phyloP scores from a whole-genome alignment of 2,888 invertebrate species.

The Lasioglossum figueresi region DNA sequence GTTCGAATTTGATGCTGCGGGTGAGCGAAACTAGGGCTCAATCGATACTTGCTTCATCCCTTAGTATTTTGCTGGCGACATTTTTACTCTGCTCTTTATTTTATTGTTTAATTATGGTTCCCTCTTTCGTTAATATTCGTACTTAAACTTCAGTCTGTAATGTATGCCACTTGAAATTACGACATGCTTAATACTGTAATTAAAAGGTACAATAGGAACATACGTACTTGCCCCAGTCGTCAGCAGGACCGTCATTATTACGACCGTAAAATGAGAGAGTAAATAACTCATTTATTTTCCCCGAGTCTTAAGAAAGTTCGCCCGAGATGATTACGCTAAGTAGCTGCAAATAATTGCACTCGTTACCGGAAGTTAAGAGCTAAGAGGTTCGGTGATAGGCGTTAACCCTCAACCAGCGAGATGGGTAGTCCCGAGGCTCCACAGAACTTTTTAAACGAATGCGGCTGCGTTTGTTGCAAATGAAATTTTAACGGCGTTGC shows the following conservation, averaged over 20 bases:
- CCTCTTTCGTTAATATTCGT: too few relatives aligned
- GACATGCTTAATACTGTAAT: neutral
- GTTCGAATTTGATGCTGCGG: neutral
- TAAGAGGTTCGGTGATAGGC: constrained; percentile 5
- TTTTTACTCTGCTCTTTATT: too few relatives aligned
- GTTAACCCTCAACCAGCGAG: neutral
- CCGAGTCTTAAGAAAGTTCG: neutral
- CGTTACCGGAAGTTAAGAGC: neutral
- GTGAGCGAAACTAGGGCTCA: neutral
- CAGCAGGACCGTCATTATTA: neutral
- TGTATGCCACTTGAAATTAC: neutral
- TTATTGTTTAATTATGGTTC: too few relatives aligned
- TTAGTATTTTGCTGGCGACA: neutral
- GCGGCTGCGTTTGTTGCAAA: neutral
- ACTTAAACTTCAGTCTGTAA: too few relatives aligned
- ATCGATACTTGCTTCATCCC: neutral
- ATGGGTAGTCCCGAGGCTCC: neutral
- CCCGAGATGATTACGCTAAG: constrained; percentile 4
- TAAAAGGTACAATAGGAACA: neutral
- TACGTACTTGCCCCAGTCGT: neutral
- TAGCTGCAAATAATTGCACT: constrained; percentile 11
- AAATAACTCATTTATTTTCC: constrained; percentile 9
- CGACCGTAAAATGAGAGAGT: neutral
- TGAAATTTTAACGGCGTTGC: neutral
- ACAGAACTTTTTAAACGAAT: neutral